These are phyloP conservation scores for Watsonalla binaria DNA, from an alignment of 2,888 invertebrate genomes.

Conservation along the genomic window DNA sequence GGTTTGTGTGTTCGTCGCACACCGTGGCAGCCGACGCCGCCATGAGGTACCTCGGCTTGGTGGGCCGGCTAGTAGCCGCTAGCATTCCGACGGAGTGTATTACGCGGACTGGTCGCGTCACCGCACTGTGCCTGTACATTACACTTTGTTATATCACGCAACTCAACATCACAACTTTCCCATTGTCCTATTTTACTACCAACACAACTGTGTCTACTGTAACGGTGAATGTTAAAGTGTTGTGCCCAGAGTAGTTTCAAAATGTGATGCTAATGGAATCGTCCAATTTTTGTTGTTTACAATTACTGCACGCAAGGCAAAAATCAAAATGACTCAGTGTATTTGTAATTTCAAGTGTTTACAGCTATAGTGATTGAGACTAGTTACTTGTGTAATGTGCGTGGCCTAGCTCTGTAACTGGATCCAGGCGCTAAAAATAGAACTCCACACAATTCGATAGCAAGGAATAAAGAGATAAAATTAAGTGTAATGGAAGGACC, in stretches of 20 bases:
- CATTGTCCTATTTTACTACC: conserved; percentile 26
- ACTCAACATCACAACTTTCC: conserved; percentile 42
- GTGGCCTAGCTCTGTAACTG: conserved; percentile 31
- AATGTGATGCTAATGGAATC: conserved; percentile 34
- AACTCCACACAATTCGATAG: conserved; percentile 31
- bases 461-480: conserved; percentile 28
- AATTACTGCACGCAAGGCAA: conserved; percentile 39
- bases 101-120: conserved; percentile 51
- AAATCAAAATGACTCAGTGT: conserved; percentile 65
- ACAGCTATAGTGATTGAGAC: conserved; percentile 47
- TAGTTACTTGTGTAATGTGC: conserved; percentile 47
- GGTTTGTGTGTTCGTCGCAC: not conserved
- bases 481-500: conserved; percentile 20
- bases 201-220: conserved; percentile 7
- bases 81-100: conserved; percentile 52
- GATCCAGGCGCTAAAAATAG: conserved; percentile 43
- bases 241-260: conserved; percentile 17
- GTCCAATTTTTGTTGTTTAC: conserved; percentile 27
- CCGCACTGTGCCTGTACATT: conserved; percentile 12
- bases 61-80: conserved; percentile 6
- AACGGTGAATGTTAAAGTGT: conserved; percentile 8
- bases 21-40: not conserved
- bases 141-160: conserved; percentile 30
- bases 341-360: conserved; percentile 55
- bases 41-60: not conserved